These are phyloP conservation scores for Rallus limicola DNA, from an alignment of 2,113 vertebrate genomes.

Conservation along the genomic window DNA sequence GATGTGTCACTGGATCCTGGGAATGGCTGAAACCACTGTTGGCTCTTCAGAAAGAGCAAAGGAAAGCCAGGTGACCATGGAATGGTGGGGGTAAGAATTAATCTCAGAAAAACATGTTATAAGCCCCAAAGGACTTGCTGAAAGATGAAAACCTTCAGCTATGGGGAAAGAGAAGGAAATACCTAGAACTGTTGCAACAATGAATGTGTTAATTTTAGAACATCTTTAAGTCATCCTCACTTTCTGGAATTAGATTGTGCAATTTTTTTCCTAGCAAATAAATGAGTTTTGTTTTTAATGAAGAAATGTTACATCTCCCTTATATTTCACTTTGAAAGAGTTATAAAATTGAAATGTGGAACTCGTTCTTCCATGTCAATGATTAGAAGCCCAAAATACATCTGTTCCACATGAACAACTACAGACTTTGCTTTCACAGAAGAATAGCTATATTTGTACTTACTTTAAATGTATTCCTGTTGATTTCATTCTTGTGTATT, in stretches of 20 bases:
- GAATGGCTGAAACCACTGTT: not conserved
- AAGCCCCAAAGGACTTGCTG: constrained; percentile 43
- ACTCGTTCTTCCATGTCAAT: constrained; percentile 68
- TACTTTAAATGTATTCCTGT: not conserved
- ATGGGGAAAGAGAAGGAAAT: constrained; percentile 67
- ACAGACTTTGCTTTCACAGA: constrained; percentile 63
- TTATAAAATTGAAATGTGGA: constrained; percentile 69
- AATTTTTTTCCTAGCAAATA: constrained; percentile 55
- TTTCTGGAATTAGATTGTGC: constrained; percentile 78
- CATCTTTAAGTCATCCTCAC: constrained; percentile 62
- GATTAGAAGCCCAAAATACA: constrained; percentile 59
- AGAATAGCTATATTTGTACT: constrained; percentile 26
- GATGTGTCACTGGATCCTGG: not conserved
- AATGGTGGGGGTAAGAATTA: not conserved
- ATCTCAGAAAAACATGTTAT: not conserved
- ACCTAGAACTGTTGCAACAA: constrained; percentile 67
- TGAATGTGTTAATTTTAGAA: constrained; percentile 66
- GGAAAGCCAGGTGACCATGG: not conserved
- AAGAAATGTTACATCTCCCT: constrained; percentile 21
- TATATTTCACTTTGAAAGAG: constrained; percentile 48
- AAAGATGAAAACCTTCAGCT: not conserved
- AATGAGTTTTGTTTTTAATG: constrained; percentile 29
- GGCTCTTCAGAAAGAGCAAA: not conserved
- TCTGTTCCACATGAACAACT: constrained; percentile 62
- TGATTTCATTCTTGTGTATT: not conserved